Evolutionary conservation across 2,888 invertebrate species (phyloP), one percentile per base, ranked within the genome.

Genomic region (Orthosia gothica): DNA sequence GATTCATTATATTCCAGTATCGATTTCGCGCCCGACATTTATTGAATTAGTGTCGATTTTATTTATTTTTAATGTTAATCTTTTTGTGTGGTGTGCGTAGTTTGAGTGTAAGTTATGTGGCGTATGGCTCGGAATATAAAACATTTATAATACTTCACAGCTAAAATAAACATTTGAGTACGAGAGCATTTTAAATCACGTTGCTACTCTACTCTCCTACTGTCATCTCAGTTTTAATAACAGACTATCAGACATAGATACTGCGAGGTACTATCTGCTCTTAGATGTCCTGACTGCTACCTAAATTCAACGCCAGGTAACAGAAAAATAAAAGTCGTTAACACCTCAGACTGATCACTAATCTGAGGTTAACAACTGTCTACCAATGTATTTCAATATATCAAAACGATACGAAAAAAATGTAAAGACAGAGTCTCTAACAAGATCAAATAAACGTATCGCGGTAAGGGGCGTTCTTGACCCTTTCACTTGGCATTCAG

Each of bases 1-100:
- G 66, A 81, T 78, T 76, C 82, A 82, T 84, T 82, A 84, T 76
- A 82, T 76, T 83, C 85, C 78, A 79, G 74, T 82, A 86, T 86
- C 85, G 80, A 88, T 86, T 86, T 77, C 83, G 55, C 80, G 84
- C 79, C 68, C 26, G 75, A 74, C 76, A 70, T 74, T 87, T 82
- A 81, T 88, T 87, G 65, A 84, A 84, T 87, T 80, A 82, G 54
- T 68, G 54, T 62, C 57, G 5, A 32, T 62, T 85, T 86, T 70
- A 76, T 83, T 82, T 64, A 68, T 67, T 66, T 77, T 73, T 55
- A 20, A 70, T 81, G 61, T n/a, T 47, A 66, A 64, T 70, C 7
- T 65, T 62, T 65, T 55, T 54, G 16, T 83, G 12, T 59, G 12
- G 20, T 73, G 26, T 55, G 52, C 45, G 55, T 58, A 16, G 52